These are phyloP conservation scores for Andricus curvator DNA, from an alignment of 2,888 invertebrate genomes.

Conservation along the genomic window DNA sequence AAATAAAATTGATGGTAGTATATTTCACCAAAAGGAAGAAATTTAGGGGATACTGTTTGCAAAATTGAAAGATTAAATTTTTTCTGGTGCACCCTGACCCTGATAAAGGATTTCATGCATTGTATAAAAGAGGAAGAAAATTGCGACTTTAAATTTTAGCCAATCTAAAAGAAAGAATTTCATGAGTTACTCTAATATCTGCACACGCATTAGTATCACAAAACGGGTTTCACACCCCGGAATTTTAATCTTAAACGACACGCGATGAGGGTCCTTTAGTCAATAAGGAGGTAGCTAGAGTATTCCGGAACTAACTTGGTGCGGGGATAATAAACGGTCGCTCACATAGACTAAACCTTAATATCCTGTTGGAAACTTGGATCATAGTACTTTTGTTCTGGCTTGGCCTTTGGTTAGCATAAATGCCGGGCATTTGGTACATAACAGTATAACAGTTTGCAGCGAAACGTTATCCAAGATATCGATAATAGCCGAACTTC, in stretches of 20 bases:
- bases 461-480: neutral
- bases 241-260: neutral
- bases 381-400: constrained; percentile 15
- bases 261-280: constrained; percentile 10
- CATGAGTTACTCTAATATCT: no score
- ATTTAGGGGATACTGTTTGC: no score
- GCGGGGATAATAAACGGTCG: constrained; percentile 6
- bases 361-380: constrained; percentile 25
- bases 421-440: neutral
- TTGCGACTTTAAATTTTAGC: no score
- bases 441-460: neutral
- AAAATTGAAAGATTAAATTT: no score
- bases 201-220: neutral
- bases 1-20: no score
- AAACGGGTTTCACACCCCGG: neutral
- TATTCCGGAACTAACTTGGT: constrained; percentile 22
- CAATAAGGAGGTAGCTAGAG: neutral
- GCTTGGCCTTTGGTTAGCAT: constrained; percentile 7
- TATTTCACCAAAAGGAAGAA: no score
- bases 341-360: constrained; percentile 26
- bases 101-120: no score
- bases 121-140: no score
- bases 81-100: no score
- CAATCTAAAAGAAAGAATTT: no score
- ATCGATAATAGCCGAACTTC: neutral